Conservation (phyloP, 2,113 vertebrate genomes). For the Erythrolamprus reginae region DNA sequence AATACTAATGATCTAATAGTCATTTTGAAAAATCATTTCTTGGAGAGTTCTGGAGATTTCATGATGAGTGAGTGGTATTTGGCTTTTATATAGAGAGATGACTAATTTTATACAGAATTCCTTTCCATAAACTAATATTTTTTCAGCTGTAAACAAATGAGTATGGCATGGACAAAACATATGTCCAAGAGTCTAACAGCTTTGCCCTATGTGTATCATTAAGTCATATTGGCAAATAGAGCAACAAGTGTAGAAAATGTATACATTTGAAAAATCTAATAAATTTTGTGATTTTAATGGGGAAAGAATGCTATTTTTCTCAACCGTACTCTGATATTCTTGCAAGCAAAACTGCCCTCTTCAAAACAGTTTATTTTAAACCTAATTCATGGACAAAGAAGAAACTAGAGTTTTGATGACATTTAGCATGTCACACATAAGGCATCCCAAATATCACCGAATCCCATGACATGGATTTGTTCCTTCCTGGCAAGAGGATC, state of each 20-base stretch:
- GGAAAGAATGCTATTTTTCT: neutral
- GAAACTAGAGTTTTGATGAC: neutral
- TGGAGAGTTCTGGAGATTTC: no score
- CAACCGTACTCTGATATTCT: neutral
- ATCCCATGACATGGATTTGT: neutral
- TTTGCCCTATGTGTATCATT: neutral
- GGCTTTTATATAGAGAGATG: neutral
- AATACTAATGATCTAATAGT: no score
- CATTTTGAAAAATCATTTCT: no score
- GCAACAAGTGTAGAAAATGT: neutral
- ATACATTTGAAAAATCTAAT: neutral
- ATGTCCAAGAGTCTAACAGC: neutral
- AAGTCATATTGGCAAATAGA: neutral
- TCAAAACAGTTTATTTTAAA: neutral
- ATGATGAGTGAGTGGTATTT: no score
- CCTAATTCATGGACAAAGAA: neutral
- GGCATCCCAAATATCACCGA: neutral
- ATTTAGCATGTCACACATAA: neutral
- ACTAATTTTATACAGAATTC: neutral
- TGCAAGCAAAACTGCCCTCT: neutral
- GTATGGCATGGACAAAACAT: neutral
- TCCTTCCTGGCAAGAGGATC: neutral
- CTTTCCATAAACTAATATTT: neutral
- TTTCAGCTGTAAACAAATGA: neutral
- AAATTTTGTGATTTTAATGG: neutral